A percentile compares a stretch with the other conserved stretches of the same genome.
Evolutionary conservation across 2,797 vertebrate genomes (phyloP).

Genomic region (Sebastolobus altivelis): DNA sequence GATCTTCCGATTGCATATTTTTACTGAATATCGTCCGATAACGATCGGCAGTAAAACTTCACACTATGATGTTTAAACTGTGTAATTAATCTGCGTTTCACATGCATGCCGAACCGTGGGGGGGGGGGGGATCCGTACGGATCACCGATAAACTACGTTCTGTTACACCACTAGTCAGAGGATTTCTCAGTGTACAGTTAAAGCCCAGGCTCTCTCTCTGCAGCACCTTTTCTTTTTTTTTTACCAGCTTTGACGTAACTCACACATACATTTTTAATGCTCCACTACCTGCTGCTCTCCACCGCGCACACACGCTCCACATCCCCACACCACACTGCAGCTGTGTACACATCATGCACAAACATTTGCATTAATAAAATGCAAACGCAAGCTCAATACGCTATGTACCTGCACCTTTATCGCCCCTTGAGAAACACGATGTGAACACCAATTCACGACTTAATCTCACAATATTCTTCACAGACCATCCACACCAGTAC

Average conservation of each 20-base stretch:
- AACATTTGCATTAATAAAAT: slow-evolving; percentile 27
- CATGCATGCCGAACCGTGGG: no score
- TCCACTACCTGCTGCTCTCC: slow-evolving; percentile 46
- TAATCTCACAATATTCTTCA: slow-evolving; percentile 37
- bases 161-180: background rate
- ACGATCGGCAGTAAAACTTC: no score
- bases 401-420: slow-evolving; percentile 21
- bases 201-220: slow-evolving; percentile 56
- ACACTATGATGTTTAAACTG: no score
- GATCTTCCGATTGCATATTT: no score
- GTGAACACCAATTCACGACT: slow-evolving; percentile 12
- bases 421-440: background rate
- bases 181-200: slow-evolving; percentile 42
- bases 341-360: slow-evolving; percentile 17
- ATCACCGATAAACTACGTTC: no score
- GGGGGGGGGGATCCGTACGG: no score
- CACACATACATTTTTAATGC: slow-evolving; percentile 77
- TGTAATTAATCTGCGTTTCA: no score
- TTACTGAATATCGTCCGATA: no score
- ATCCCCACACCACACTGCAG: slow-evolving; percentile 29
- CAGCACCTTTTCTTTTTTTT: slow-evolving; percentile 69
- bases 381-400: slow-evolving; percentile 1
- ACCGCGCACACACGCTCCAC: slow-evolving; percentile 21
- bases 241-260: slow-evolving; percentile 72
- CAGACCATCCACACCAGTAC: slow-evolving; percentile 11